phyloP scores from a whole-genome alignment of 2,888 invertebrate genomes.

The Tenthredo livida region DNA sequence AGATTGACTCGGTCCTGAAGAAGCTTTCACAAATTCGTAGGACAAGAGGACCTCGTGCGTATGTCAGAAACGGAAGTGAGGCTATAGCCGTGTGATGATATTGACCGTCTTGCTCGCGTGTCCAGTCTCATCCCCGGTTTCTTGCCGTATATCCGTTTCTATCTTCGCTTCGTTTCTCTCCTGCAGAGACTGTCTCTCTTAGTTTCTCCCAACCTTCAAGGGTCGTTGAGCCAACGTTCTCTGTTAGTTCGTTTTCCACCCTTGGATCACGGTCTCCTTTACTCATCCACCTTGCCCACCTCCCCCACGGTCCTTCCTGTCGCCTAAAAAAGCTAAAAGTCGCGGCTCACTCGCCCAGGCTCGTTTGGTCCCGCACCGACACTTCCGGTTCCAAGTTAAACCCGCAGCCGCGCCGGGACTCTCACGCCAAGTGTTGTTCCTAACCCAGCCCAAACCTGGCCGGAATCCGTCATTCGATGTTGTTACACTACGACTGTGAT shows the following conservation, averaged over 20 bases:
- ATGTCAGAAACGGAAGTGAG: conserved; percentile 27
- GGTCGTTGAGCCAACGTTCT: conserved; percentile 51
- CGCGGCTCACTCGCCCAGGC: background rate
- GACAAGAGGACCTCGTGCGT: background rate
- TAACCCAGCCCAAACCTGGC: conserved; percentile 9
- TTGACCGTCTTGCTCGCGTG: conserved; percentile 33
- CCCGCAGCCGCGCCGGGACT: conserved; percentile 25
- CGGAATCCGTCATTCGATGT: conserved; percentile 19
- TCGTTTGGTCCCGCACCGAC: conserved; percentile 37
- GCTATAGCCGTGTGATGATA: conserved; percentile 27
- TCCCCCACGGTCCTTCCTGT: background rate
- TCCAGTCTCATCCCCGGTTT: conserved; percentile 52
- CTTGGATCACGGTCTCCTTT: conserved; percentile 24
- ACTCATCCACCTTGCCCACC: background rate
- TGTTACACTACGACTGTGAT: background rate
- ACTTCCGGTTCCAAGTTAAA: conserved; percentile 39
- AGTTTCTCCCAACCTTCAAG: conserved; percentile 53
- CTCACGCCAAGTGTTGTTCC: conserved; percentile 41
- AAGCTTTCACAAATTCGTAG: background rate
- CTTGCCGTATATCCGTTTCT: conserved; percentile 24
- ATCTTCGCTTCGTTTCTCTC: conserved; percentile 26
- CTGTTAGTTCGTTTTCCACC: conserved; percentile 41
- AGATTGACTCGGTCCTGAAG: conserved; percentile 5
- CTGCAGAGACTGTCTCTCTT: conserved; percentile 32
- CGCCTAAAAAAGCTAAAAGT: conserved; percentile 46